These are phyloP conservation scores for Drosophila longiperda DNA, from an alignment of 2,888 invertebrate genomes.

Conservation along the genomic window DNA sequence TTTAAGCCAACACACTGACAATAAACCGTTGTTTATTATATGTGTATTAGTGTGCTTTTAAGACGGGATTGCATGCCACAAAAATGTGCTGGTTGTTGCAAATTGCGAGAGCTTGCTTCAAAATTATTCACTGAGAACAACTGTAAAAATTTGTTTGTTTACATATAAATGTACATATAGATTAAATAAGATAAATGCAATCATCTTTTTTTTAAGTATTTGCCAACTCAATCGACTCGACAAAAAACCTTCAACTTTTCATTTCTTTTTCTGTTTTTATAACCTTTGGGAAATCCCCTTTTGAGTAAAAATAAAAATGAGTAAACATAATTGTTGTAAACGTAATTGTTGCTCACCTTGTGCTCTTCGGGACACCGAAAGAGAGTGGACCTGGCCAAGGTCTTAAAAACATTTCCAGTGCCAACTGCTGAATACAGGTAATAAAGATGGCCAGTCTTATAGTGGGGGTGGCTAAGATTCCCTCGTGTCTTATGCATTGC, in stretches of 20 bases:
- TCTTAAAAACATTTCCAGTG: slow-evolving; percentile 4
- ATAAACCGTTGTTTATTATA: slow-evolving; percentile 7
- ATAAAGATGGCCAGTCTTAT: slow-evolving; percentile 1
- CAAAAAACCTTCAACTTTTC: not conserved
- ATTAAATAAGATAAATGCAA: not conserved
- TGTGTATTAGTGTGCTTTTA: slow-evolving; percentile 19
- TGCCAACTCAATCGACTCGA: not conserved
- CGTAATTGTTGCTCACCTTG: slow-evolving; percentile 50
- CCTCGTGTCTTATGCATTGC: not conserved
- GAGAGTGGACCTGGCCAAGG: slow-evolving; percentile 18
- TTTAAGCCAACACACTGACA: slow-evolving; percentile 10
- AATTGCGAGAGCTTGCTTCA: not conserved
- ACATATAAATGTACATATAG: not conserved
- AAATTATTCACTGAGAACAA: not conserved
- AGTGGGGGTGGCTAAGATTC: slow-evolving; percentile 1
- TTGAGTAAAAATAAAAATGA: not conserved
- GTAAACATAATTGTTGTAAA: slow-evolving; percentile 2
- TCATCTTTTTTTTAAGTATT: not conserved
- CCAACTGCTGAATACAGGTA: slow-evolving; percentile 3
- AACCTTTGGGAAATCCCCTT: slow-evolving; percentile 12
- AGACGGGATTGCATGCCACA: slow-evolving; percentile 20
- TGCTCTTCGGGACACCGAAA: slow-evolving; percentile 2
- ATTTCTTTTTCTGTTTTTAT: not conserved
- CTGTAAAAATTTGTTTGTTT: not conserved
- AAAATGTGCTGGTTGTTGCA: not conserved